A percentile compares a stretch with the other conserved stretches of the same genome.
These are phyloP conservation scores for Hipposideros larvatus DNA, from an alignment of 2,797 vertebrate genomes.

Conservation along the genomic window DNA sequence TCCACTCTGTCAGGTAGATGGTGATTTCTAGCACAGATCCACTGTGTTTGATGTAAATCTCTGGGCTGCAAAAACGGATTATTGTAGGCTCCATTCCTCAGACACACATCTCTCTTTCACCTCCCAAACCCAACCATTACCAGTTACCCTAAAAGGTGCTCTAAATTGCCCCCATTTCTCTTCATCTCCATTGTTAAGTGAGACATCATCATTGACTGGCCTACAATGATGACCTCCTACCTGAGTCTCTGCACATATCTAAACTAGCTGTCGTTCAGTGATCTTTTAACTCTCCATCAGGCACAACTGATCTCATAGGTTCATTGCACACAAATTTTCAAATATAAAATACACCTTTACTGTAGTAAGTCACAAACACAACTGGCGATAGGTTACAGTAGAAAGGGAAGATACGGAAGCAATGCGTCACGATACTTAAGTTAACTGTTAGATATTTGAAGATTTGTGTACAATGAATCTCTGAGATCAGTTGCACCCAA, in stretches of 20 bases:
- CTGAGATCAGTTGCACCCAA: no score
- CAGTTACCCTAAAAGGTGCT: neutral
- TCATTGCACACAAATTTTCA: no score
- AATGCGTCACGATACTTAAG: no score
- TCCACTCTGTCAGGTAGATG: neutral
- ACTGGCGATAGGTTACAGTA: no score
- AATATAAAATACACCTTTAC: no score
- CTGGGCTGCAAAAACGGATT: neutral
- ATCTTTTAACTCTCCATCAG: neutral
- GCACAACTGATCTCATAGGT: no score
- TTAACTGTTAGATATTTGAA: no score
- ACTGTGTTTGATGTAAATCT: neutral
- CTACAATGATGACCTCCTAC: neutral
- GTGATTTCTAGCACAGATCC: neutral
- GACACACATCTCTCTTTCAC: neutral
- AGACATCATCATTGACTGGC: no score
- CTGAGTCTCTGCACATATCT: neutral
- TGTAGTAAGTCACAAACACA: no score
- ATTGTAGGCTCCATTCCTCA: neutral
- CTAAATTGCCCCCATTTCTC: neutral
- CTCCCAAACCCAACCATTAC: neutral
- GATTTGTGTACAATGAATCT: no score
- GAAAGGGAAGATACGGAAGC: no score
- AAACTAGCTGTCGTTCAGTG: neutral
- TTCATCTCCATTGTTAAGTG: neutral